Percentiles rank a stretch among this genome's conserved stretches.
Conservation (phyloP, 2,113 vertebrate genomes). For the Cervus canadensis region DNA sequence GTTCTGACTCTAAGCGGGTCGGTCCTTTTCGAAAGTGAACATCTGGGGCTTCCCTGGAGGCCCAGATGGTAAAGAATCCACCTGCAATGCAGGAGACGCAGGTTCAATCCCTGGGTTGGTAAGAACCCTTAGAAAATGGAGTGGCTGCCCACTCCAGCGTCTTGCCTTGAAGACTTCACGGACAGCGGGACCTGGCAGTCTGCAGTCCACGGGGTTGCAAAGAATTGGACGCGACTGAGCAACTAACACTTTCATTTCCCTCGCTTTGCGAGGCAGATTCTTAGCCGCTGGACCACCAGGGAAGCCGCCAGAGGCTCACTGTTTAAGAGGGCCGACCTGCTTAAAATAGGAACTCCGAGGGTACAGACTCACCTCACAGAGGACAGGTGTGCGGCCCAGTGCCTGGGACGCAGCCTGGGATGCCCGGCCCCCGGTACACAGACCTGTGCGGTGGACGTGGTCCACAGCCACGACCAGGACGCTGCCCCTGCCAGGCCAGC, state of each 20-base stretch:
- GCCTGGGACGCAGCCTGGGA: accelerated
- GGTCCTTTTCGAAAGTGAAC: neutral
- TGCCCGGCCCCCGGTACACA: accelerated
- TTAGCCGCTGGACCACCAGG: neutral
- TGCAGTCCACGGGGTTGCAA: neutral
- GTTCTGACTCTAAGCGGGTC: neutral
- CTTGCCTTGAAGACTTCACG: neutral
- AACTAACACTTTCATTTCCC: neutral
- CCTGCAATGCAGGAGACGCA: neutral
- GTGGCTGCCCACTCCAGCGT: neutral
- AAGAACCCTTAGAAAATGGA: neutral
- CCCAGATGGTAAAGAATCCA: neutral
- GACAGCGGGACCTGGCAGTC: neutral
- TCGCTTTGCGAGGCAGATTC: neutral
- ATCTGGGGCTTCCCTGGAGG: neutral
- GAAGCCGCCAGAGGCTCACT: neutral
- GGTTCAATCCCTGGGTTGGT: neutral
- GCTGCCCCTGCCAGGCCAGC: neutral
- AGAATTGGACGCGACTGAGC: neutral
- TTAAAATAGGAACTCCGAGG: neutral
- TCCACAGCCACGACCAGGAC: neutral
- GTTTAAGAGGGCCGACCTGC: neutral
- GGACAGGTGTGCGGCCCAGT: neutral
- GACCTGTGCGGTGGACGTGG: accelerated
- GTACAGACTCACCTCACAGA: accelerated